These are phyloP conservation scores for Periophthalmus modestus DNA, from an alignment of 2,113 vertebrate species.

Conservation along the genomic window DNA sequence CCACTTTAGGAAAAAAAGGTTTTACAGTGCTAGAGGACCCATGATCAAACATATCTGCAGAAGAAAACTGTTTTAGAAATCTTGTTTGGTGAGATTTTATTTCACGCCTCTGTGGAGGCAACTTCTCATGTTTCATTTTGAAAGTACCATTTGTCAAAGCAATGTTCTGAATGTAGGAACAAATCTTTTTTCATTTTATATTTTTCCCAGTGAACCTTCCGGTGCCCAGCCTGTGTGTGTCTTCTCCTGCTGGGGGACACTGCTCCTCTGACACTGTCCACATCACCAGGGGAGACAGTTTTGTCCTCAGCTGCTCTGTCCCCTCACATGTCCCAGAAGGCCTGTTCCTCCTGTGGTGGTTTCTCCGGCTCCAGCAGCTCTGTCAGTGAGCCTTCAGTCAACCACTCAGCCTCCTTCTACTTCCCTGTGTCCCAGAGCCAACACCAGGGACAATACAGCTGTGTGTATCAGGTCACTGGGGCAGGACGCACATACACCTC, in stretches of 20 bases:
- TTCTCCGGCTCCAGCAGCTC: not conserved
- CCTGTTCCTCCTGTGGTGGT: not conserved
- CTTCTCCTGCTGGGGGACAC: not conserved
- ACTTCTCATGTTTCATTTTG: no score
- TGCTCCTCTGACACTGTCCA: not conserved
- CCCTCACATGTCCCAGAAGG: not conserved
- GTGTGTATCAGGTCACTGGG: slow-evolving; percentile 2
- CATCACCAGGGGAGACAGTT: not conserved
- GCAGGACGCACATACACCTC: not conserved
- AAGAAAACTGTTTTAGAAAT: no score
- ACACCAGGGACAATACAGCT: not conserved
- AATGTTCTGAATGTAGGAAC: no score
- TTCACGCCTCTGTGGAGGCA: no score
- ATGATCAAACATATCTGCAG: no score
- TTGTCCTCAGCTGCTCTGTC: not conserved
- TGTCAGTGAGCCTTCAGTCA: not conserved
- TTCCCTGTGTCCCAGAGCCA: not conserved
- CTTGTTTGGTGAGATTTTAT: no score
- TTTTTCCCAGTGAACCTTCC: not conserved
- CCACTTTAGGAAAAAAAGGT: no score
- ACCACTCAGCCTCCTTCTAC: not conserved
- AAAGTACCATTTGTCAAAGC: no score
- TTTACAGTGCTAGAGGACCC: no score
- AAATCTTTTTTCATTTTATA: no score
- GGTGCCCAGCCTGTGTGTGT: not conserved